These are phyloP conservation scores for Synanceia verrucosa DNA, from an alignment of 2,797 vertebrate species.

Conservation along the genomic window DNA sequence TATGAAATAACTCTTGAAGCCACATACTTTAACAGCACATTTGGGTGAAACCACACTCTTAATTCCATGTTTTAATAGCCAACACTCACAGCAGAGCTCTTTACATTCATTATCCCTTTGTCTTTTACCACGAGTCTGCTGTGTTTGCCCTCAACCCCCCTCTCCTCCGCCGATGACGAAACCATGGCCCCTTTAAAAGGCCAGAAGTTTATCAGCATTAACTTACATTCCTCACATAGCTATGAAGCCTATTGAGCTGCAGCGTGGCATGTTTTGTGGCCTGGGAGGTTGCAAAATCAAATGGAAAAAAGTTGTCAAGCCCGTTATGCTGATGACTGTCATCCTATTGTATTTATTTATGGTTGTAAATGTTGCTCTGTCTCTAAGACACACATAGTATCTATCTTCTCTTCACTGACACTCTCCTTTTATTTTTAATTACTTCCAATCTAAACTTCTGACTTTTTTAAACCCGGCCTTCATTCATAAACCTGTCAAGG, in stretches of 20 bases:
- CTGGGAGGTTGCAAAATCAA: constrained; percentile 48
- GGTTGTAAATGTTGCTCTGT: background rate
- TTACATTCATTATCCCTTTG: background rate
- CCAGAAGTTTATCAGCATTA: constrained; percentile 76
- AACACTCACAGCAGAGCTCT: background rate
- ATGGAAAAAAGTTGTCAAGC: constrained; percentile 46
- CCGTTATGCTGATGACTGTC: constrained; percentile 51
- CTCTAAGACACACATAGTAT: background rate
- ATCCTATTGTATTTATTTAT: background rate
- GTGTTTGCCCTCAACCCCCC: background rate
- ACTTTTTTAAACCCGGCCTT: background rate
- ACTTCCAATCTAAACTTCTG: constrained; percentile 18
- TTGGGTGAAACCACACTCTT: background rate
- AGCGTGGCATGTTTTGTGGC: constrained; percentile 29
- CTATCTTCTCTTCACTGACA: background rate
- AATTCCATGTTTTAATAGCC: background rate
- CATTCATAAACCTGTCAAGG: constrained; percentile 34
- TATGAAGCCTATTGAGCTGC: constrained; percentile 40
- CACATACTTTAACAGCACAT: no score
- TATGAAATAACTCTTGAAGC: background rate
- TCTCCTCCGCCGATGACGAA: constrained; percentile 37
- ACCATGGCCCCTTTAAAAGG: constrained; percentile 49
- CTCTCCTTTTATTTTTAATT: constrained; percentile 2
- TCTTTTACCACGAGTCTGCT: background rate
- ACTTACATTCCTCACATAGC: constrained; percentile 76